Conservation (phyloP, 2,888 invertebrate genomes). For the Cephus sareptanus region DNA sequence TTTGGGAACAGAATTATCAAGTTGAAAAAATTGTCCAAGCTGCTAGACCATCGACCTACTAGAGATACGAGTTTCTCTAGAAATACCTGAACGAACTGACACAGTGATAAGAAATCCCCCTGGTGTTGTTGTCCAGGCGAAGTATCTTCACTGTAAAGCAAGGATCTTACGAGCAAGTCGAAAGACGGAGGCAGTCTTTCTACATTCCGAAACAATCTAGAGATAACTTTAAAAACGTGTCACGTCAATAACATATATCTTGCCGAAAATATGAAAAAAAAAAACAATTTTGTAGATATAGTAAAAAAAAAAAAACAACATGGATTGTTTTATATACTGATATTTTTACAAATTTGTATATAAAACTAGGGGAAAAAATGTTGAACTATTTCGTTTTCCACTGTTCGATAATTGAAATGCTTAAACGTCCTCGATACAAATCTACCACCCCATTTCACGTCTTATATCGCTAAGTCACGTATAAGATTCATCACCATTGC, state of each 20-base stretch:
- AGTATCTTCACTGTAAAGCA: background rate
- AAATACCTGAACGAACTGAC: conserved; percentile 19
- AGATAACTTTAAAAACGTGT: conserved; percentile 19
- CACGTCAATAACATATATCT: conserved; percentile 15
- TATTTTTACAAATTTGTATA: background rate
- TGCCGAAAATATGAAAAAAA: conserved; percentile 18
- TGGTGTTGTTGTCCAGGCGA: background rate
- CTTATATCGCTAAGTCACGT: background rate
- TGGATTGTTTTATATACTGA: background rate
- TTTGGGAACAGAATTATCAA: background rate
- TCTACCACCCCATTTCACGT: background rate
- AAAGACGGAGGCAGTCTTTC: background rate
- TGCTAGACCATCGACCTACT: conserved; percentile 15
- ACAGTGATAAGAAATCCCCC: conserved; percentile 10
- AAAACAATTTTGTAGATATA: background rate
- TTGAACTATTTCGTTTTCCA: background rate
- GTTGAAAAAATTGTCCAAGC: background rate
- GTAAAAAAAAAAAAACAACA: background rate
- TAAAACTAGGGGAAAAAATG: background rate
- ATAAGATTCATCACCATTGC: background rate
- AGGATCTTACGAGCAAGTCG: background rate
- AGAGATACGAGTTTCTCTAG: conserved; percentile 8
- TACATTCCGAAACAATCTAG: conserved; percentile 24
- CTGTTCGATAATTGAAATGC: background rate
- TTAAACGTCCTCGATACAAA: background rate